Percentiles rank a stretch among this genome's conserved stretches.
Evolutionary conservation across 2,797 vertebrate genomes (phyloP).

Genomic region (Heterohyrax brucei): DNA sequence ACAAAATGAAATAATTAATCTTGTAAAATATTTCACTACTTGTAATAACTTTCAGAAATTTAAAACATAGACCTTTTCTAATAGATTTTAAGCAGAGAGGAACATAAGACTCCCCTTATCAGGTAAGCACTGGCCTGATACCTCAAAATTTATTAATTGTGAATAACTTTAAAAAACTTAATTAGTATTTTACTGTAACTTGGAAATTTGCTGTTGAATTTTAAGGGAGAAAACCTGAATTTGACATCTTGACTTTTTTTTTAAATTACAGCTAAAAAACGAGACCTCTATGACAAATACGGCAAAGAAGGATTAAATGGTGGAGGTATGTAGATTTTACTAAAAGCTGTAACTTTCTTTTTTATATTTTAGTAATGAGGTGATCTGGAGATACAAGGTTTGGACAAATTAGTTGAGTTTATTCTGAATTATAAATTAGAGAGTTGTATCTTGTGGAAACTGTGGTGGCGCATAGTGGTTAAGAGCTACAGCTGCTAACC

Average conservation of each 20-base stretch:
- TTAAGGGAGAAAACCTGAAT: not conserved
- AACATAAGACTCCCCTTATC: too few relatives aligned
- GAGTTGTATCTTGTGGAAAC: not conserved
- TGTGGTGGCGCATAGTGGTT: too few relatives aligned
- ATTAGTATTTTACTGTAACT: not conserved
- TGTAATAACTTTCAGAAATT: not conserved
- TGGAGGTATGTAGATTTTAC: slow-evolving; percentile 88
- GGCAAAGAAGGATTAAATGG: slow-evolving; percentile 97
- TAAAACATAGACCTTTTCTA: not conserved
- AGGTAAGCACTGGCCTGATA: not conserved
- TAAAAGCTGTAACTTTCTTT: not conserved
- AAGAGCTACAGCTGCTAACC: too few relatives aligned
- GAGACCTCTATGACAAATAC: slow-evolving; percentile 95
- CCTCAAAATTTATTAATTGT: not conserved
- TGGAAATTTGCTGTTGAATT: not conserved
- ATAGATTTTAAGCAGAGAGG: not conserved
- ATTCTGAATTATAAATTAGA: not conserved
- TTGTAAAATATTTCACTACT: not conserved
- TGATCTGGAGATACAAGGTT: not conserved
- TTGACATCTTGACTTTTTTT: not conserved
- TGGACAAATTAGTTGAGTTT: not conserved
- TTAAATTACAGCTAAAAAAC: slow-evolving; percentile 94
- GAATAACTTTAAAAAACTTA: not conserved
- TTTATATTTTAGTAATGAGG: too few relatives aligned
- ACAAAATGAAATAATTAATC: not conserved